Base-by-base conservation (phyloP, 2,888 invertebrate genomes). In the Pasiphila rectangulata region DNA sequence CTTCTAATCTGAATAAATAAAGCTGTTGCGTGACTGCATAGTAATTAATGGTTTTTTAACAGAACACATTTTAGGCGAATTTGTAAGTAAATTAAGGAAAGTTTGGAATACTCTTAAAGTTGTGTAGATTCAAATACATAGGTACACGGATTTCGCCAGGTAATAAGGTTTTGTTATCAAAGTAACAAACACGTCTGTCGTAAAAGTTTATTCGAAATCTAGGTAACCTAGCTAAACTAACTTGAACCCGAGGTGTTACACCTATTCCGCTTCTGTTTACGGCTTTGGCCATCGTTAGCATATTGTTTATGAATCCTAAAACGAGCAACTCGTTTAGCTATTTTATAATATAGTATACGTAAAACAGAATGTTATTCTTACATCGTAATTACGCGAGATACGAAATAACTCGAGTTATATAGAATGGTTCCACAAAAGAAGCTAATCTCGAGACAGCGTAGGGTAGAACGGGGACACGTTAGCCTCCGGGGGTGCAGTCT, bases 401-500 rank as follows among this genome's bases (percentile, higher is more conserved):
- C 59, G 52, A 68, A 68, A 69, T 59, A 59, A 59, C 57, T 47
- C 50, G 57, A 56, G 60, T 64, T 69, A 69, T 70, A 65, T 68
- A 72, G 64, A 54, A 58, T 67, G 56, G 62, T 67, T 67, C 63
- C 66, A 78, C 75, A 74, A 75, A 75, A 75, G 74, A 75, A 76
- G 74, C 73, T 80, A 83, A 83, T 83, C 74, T 74, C 65, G 68
- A 61, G 61, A 61, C 54, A 66, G 64, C 59, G 63, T 69, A 67
- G 75, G 72, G 75, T 64, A 67, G 69, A 59, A 60, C 58, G 72
- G 72, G 77, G 76, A 74, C 69, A 70, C 67, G 71, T 68, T 69
- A 61, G 74, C 81, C 84, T 67, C 72, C 53, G 68, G 82, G 83
- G 79, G 75, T 72, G 71, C 69, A 74, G 73, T 72, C 76, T 70